A percentile compares a stretch with the other conserved stretches of the same genome.
Conservation (phyloP, 2,113 vertebrate species). For the Microtus pennsylvanicus region DNA sequence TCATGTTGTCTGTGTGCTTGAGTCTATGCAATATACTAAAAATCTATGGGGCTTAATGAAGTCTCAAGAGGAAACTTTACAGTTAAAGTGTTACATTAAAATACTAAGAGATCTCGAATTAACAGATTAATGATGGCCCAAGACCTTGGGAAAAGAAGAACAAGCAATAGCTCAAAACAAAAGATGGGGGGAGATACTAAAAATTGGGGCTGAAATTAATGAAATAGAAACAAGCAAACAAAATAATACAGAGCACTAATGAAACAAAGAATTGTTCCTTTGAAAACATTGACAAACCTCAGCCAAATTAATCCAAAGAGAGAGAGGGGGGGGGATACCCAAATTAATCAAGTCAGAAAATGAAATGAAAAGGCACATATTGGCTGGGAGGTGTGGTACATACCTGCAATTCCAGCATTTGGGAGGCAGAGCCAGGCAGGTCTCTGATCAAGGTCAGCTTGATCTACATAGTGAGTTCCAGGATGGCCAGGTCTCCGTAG, state of each 20-base stretch:
- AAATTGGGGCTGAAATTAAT: no score
- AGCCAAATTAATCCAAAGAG: neutral
- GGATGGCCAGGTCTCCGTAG: neutral
- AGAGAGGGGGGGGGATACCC: accelerated
- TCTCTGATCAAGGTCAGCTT: neutral
- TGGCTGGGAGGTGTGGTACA: no score
- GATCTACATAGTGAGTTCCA: neutral
- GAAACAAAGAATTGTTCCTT: neutral
- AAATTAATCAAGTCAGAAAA: neutral
- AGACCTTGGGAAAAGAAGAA: neutral
- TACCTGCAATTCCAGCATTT: no score
- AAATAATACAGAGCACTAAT: neutral
- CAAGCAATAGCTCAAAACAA: neutral
- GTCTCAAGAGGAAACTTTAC: neutral
- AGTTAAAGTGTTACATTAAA: neutral
- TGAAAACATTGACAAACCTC: neutral
- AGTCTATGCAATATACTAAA: neutral
- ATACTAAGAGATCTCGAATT: neutral
- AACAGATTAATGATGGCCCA: neutral
- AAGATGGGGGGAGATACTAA: no score
- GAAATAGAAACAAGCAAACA: no score
- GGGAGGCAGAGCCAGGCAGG: no score
- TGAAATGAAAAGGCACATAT: neutral
- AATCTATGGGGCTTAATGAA: no score
- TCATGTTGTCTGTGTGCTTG: neutral